phyloP scores from a whole-genome alignment of 1,140 invertebrate species.

The Penaeus japonicus region DNA sequence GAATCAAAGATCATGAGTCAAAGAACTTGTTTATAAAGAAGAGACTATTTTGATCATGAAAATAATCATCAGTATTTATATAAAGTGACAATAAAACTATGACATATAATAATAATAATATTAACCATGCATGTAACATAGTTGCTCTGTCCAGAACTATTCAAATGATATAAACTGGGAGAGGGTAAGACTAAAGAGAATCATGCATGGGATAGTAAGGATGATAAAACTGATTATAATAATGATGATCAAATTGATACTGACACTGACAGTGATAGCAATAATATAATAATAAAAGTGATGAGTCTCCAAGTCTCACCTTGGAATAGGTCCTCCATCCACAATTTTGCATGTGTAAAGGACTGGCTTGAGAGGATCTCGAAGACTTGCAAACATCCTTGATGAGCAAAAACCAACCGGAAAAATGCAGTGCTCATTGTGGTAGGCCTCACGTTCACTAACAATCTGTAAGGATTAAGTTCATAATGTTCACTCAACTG shows the following conservation, averaged over 20 bases:
- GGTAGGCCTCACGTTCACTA: slow-evolving; percentile 74
- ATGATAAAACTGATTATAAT: neutral
- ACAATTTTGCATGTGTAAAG: slow-evolving; percentile 84
- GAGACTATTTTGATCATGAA: too few species aligned
- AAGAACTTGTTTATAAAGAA: too few species aligned
- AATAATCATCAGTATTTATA: too few species aligned
- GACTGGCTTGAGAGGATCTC: slow-evolving; percentile 75
- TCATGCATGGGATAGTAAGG: too few species aligned
- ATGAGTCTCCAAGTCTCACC: slow-evolving; percentile 64
- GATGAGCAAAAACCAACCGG: slow-evolving; percentile 84
- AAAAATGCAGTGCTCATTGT: slow-evolving; percentile 77
- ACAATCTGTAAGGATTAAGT: slow-evolving; percentile 65
- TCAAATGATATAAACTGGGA: too few species aligned
- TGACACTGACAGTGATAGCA: neutral
- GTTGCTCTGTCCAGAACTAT: too few species aligned
- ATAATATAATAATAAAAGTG: neutral
- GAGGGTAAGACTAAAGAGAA: too few species aligned
- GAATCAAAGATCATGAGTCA: slow-evolving; percentile 13
- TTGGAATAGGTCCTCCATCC: slow-evolving; percentile 75
- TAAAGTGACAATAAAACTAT: too few species aligned
- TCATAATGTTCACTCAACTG: too few species aligned
- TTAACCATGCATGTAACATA: too few species aligned
- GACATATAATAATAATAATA: too few species aligned
- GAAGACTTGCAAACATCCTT: slow-evolving; percentile 77
- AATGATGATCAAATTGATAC: neutral